Evolutionary conservation across 2,888 invertebrate species (phyloP).

Genomic region (Carabus problematicus): DNA sequence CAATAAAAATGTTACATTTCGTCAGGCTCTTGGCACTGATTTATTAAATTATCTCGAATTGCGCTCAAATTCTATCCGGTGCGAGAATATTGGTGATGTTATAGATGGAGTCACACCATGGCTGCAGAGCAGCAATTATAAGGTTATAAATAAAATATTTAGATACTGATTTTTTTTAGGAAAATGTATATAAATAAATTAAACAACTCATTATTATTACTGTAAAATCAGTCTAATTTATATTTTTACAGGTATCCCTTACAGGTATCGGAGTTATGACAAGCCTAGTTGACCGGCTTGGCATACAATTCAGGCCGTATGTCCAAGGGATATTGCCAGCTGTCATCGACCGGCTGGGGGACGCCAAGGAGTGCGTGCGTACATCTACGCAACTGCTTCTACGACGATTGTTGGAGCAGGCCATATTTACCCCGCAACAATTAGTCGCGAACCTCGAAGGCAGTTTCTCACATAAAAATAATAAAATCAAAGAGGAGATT

Average conservation of each 20-base stretch:
- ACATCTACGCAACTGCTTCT: not conserved
- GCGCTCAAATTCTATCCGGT: constrained; percentile 77
- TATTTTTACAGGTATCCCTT: constrained; percentile 73
- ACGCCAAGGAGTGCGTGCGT: not conserved
- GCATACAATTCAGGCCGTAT: constrained; percentile 81
- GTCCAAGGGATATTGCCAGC: constrained; percentile 74
- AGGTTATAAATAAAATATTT: constrained; percentile 65
- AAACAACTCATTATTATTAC: too few relatives aligned
- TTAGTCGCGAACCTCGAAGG: not conserved
- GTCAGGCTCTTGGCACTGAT: constrained; percentile 82
- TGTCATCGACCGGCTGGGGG: constrained; percentile 9
- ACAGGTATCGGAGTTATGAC: constrained; percentile 83
- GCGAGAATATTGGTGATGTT: constrained; percentile 84
- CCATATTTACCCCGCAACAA: not conserved
- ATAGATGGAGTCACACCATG: constrained; percentile 86
- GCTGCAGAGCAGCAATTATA: constrained; percentile 92
- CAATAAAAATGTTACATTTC: constrained; percentile 85
- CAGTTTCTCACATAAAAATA: not conserved
- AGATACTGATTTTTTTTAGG: not conserved
- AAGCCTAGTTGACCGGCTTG: constrained; percentile 79
- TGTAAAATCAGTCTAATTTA: not conserved
- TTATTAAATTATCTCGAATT: constrained; percentile 79
- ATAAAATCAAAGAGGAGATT: too few relatives aligned
- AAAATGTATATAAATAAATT: not conserved
- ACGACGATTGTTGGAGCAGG: not conserved